These are phyloP conservation scores for Tretioscincus oriximinensis DNA, from an alignment of 2,113 vertebrate species.

Conservation along the genomic window DNA sequence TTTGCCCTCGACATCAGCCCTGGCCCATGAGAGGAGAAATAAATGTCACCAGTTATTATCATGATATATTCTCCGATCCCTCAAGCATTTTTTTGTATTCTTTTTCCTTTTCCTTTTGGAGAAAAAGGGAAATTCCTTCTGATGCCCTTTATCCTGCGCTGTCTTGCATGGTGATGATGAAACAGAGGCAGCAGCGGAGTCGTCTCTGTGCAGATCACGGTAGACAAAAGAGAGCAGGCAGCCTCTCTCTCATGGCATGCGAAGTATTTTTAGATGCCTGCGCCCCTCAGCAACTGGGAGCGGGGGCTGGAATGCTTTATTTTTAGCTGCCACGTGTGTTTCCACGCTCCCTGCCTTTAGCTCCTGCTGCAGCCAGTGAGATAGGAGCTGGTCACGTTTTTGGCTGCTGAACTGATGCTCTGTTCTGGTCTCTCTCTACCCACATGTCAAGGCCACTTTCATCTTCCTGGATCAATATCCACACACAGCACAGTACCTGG, in stretches of 20 bases:
- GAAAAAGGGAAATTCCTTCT: neutral
- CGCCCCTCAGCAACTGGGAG: slow-evolving; percentile 11
- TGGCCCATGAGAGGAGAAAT: no score
- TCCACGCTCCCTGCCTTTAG: slow-evolving; percentile 13
- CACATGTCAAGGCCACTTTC: neutral
- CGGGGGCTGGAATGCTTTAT: slow-evolving; percentile 20
- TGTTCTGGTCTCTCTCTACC: neutral
- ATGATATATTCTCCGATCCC: no score
- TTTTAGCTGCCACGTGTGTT: slow-evolving; percentile 37
- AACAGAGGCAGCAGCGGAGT: neutral
- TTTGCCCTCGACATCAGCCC: no score
- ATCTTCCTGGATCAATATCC: no score
- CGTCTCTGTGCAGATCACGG: neutral
- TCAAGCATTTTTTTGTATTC: no score
- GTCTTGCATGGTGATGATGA: neutral
- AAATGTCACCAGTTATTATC: no score
- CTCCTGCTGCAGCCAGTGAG: slow-evolving; percentile 9
- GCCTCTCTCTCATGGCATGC: neutral
- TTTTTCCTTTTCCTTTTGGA: no score
- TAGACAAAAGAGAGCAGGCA: neutral
- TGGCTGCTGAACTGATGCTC: neutral
- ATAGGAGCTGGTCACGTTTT: slow-evolving; percentile 22
- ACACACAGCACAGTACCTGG: no score
- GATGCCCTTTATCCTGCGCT: neutral
- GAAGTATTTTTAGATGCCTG: slow-evolving; percentile 26